Evolutionary conservation across 2,888 invertebrate genomes (phyloP), one percentile per base, ranked within the genome.

Genomic region (Fragum whitleyi): DNA sequence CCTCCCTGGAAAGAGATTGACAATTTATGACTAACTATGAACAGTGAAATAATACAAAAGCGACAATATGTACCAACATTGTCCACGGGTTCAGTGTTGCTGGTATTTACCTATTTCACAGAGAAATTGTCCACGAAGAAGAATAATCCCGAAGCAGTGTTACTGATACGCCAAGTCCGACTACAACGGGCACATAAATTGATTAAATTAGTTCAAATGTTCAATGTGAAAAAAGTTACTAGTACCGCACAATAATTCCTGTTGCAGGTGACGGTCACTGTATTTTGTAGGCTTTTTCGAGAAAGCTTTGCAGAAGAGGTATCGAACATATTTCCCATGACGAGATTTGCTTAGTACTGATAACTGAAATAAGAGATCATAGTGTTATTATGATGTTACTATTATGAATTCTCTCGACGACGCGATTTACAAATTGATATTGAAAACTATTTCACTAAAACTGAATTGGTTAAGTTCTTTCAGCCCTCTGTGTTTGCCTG

Each of bases 1-100:
- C n/a, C 36, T 78, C 57, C 74, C 71, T 16, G 69, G 92, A 2
- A 92, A 91, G 89, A 88, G 92, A 5, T 74, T 93, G 28, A 89
- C 86, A 6, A 80, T 76, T 42, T 80, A 76, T 47, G 75, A 80
- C 29, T 23, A 76, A 26, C 75, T 76, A 36, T 28, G 55, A 14
- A n/a, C 59, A 1, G 23, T 59, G 14, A 36, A 28, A 21, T 39
- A 72, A 26, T 57, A 32, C 62, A 23, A 67, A 23, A 47, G 42
- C 26, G 16, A n/a, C 57, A 14, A 75, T 71, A 53, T 29, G 71
- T 5, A 6, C 19, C 0, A 80, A 80, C 59, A 67, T 80, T 19
- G 28, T 61, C 9, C 23, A 61, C 14, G 61, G 61, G 5, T 61
- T 61, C 32, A 28, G 9, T 26, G 61, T 61, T 3, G 3, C 61